Base-by-base conservation (phyloP, 2,888 invertebrate species). In the Pseudococcus viburni region DNA sequence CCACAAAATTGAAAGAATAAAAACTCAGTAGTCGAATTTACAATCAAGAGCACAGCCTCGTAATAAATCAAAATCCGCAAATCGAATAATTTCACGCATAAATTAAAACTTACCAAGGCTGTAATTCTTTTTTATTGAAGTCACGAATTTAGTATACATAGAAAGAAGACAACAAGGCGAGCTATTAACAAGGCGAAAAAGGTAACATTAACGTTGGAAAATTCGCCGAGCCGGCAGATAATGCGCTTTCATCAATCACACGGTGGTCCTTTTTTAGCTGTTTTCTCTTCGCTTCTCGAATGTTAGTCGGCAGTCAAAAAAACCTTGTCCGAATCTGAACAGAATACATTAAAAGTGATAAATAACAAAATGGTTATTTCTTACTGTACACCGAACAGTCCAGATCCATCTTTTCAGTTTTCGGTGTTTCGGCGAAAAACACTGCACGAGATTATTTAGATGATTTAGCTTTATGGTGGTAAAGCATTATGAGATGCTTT, bases 291-390 rank as follows among this genome's bases (percentile, higher is more conserved):
- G 17, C 4, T 55, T 39, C 51, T 12, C 33, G n/a, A 26, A 51
- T 55, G 59, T 39, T 85, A 33, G 59, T n/a, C n/a, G n/a, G 85
- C 39, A 55, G 85, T 85, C 55, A 85, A 85, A 80, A 42, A 80
- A 42, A 19, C 73, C 42, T 80, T 80, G 80, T 80, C 80, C 80
- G 80, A 39, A 80, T 80, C 80, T 46, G 80, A 80, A 80, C 55
- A 48, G 85, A 85, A 85, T 85, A 85, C 85, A 59, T 85, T 85
- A 59, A 85, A 59, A 39, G 85, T 85, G 85, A 85, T 85, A 85
- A 85, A 85, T 85, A 85, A 85, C 85, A 22, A 39, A 85, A 85
- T 85, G 85, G 84, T 84, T 84, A 84, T 84, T 84, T 84, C 48
- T 84, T 33, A 19, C 19, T 33, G 26, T 33, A 33, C 26, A 33